These are phyloP conservation scores for Rhabdornis inornatus DNA, from an alignment of 2,113 vertebrate species.

Conservation along the genomic window DNA sequence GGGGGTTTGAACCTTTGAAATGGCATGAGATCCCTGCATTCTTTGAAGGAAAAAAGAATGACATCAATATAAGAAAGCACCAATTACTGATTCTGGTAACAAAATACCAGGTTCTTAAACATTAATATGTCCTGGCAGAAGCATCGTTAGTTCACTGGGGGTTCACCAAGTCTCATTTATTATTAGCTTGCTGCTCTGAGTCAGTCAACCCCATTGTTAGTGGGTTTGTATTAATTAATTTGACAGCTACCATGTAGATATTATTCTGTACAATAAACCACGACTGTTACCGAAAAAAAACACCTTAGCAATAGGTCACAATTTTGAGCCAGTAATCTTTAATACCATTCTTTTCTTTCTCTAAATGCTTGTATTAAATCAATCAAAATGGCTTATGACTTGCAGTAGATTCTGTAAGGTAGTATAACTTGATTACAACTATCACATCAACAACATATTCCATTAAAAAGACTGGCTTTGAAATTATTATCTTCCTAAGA, in stretches of 20 bases:
- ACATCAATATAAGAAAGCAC: neutral
- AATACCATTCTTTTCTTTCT: neutral
- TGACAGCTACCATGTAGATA: neutral
- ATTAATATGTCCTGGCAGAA: neutral
- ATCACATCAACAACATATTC: neutral
- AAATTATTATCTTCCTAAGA: neutral
- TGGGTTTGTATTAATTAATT: neutral
- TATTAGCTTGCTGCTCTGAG: neutral
- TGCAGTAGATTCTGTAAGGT: neutral
- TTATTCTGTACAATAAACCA: neutral
- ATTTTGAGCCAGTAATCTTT: neutral
- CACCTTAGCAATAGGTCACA: neutral
- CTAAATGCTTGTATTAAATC: neutral
- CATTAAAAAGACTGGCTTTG: neutral
- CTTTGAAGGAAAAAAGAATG: neutral
- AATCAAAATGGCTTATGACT: neutral
- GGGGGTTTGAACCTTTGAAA: neutral
- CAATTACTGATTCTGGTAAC: neutral
- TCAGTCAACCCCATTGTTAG: neutral
- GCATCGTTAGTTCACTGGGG: neutral
- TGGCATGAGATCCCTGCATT: neutral
- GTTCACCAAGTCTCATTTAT: neutral
- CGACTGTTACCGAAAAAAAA: neutral
- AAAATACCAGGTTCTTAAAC: neutral
- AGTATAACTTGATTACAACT: neutral